A percentile compares a stretch with the other conserved stretches of the same genome.
Conservation (phyloP, 2,797 vertebrate genomes). For the Amphiprion clarkii region DNA sequence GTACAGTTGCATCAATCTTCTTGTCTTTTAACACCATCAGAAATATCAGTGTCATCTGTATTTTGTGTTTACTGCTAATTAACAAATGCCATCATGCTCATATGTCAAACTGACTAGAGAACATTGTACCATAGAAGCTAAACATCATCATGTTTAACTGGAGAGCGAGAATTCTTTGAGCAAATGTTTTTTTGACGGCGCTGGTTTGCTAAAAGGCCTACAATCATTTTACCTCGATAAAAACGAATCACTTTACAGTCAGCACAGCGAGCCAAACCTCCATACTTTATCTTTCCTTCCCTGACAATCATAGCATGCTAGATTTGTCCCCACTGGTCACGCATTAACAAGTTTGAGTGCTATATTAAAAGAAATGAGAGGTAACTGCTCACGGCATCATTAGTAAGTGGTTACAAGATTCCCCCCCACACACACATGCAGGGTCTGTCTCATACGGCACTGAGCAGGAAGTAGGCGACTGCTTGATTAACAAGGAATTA, state of each 20-base stretch:
- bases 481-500: conserved; percentile 73
- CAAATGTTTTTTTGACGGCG: background rate
- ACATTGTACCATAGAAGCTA: too few species aligned
- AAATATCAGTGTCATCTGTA: too few species aligned
- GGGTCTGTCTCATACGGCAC: conserved; percentile 22
- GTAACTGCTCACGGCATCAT: conserved; percentile 48
- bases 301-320: conserved; percentile 8
- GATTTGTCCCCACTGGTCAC: conserved; percentile 12
- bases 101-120: too few species aligned
- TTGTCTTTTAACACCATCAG: too few species aligned
- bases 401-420: conserved; percentile 45
- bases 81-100: too few species aligned
- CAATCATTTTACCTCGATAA: background rate
- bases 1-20: too few species aligned
- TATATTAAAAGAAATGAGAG: conserved; percentile 44
- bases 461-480: conserved; percentile 24
- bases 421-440: conserved; percentile 38
- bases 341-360: conserved; percentile 39
- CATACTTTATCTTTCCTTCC: background rate
- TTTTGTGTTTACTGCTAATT: too few species aligned
- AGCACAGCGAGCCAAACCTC: background rate
- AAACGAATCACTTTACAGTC: background rate
- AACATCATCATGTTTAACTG: too few species aligned
- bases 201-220: background rate
- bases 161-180: too few species aligned